Evolutionary conservation across 2,113 vertebrate genomes (phyloP).

Genomic region (Micronycteris hirsuta): DNA sequence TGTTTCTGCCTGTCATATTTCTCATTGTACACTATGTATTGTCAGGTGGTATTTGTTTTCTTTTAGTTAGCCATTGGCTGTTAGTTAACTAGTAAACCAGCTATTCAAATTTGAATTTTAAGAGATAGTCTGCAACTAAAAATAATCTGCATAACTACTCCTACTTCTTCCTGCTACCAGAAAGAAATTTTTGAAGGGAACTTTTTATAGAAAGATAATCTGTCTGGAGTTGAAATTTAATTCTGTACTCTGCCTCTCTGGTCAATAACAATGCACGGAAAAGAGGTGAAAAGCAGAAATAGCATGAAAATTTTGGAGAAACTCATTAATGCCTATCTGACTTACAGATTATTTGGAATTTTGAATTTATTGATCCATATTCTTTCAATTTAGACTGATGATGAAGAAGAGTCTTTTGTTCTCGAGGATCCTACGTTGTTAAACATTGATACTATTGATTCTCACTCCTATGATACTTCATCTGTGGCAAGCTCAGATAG

Average conservation of each 20-base stretch:
- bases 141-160: background rate
- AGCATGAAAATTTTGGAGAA: background rate
- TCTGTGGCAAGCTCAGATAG: slow-evolving; percentile 98
- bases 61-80: background rate
- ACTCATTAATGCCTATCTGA: background rate
- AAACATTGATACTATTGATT: slow-evolving; percentile 91
- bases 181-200: background rate
- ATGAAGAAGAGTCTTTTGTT: slow-evolving; percentile 94
- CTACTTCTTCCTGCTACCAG: background rate
- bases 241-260: background rate
- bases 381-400: slow-evolving; percentile 87
- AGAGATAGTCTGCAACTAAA: background rate
- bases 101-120: background rate
- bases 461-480: slow-evolving; percentile 95
- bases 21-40: background rate
- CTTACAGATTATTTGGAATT: background rate
- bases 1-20: background rate
- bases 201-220: background rate
- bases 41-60: slow-evolving; percentile 19
- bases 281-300: background rate
- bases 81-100: background rate
- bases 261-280: background rate
- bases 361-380: background rate
- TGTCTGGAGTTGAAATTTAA: slow-evolving; percentile 12
- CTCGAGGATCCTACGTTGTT: slow-evolving; percentile 93